A percentile compares a stretch with the other conserved stretches of the same genome.
phyloP scores from a whole-genome alignment of 2,113 vertebrate genomes.

The Elephas maximus region DNA sequence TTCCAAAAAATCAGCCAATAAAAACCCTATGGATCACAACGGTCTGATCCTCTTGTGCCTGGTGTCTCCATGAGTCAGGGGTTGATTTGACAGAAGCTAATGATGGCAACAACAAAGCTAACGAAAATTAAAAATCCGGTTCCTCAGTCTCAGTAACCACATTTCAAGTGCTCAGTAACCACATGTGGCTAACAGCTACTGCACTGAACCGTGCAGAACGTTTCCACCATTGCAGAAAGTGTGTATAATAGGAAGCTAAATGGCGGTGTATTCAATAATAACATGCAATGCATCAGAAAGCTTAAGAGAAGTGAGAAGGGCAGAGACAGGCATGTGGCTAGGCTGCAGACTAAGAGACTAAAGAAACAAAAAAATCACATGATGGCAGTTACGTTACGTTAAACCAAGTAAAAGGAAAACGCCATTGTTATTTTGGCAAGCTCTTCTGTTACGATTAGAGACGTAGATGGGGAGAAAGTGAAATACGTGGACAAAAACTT shows the following conservation, averaged over 20 bases:
- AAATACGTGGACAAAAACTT: not conserved
- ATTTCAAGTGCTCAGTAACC: not conserved
- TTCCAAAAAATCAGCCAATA: not conserved
- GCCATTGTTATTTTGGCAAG: not conserved
- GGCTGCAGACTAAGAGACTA: not conserved
- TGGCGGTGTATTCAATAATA: not conserved
- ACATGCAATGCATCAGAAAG: not conserved
- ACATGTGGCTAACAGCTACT: not conserved
- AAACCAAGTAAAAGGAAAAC: not conserved
- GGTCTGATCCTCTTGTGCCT: not conserved
- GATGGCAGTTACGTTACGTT: not conserved
- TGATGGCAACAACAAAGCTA: not conserved
- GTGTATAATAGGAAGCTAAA: not conserved
- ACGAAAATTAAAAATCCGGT: not conserved
- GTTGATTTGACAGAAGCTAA: not conserved
- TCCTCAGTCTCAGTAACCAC: not conserved
- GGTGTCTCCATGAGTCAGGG: not conserved
- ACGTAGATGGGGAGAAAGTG: not conserved
- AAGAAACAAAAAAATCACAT: not conserved
- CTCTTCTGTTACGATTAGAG: not conserved
- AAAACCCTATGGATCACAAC: not conserved
- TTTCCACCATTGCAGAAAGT: not conserved
- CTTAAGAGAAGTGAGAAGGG: not conserved
- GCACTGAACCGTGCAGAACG: not conserved
- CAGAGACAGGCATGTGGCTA: not conserved